Conservation (phyloP, 2,888 invertebrate species). For the Microchrysa polita region DNA sequence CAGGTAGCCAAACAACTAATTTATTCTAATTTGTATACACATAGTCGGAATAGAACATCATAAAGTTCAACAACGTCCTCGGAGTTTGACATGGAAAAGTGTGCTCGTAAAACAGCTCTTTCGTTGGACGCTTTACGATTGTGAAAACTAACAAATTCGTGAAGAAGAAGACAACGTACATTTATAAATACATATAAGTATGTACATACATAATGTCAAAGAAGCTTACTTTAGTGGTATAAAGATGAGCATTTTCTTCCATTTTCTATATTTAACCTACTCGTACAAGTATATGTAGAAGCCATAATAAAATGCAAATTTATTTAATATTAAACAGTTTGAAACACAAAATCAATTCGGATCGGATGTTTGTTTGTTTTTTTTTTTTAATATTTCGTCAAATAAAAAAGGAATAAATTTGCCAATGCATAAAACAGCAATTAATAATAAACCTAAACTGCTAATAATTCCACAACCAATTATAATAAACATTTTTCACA, state of each 20-base stretch:
- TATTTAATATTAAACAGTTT: not conserved
- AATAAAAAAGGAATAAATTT: slow-evolving; percentile 6
- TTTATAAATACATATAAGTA: too few species aligned
- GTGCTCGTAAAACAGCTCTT: not conserved
- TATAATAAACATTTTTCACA: slow-evolving; percentile 41
- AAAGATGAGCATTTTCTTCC: not conserved
- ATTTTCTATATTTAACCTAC: too few species aligned
- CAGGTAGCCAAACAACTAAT: not conserved
- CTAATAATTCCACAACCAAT: slow-evolving; percentile 18
- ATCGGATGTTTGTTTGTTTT: too few species aligned
- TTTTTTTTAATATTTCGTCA: not conserved
- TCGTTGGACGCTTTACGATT: not conserved
- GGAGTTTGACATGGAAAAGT: not conserved
- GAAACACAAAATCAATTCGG: not conserved
- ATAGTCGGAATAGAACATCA: too few species aligned
- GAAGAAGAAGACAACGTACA: not conserved
- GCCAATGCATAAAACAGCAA: slow-evolving; percentile 21
- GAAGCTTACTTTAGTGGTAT: not conserved
- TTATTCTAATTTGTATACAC: slow-evolving; percentile 1
- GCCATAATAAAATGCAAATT: slow-evolving; percentile 5
- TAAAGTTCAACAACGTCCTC: not conserved
- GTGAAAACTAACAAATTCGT: not conserved
- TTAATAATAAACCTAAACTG: slow-evolving; percentile 30
- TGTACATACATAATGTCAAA: too few species aligned
- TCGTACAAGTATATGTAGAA: too few species aligned